phyloP scores from a whole-genome alignment of 37 sponge, comb jelly and placozoan species.

The Aplysina aerophoba region DNA sequence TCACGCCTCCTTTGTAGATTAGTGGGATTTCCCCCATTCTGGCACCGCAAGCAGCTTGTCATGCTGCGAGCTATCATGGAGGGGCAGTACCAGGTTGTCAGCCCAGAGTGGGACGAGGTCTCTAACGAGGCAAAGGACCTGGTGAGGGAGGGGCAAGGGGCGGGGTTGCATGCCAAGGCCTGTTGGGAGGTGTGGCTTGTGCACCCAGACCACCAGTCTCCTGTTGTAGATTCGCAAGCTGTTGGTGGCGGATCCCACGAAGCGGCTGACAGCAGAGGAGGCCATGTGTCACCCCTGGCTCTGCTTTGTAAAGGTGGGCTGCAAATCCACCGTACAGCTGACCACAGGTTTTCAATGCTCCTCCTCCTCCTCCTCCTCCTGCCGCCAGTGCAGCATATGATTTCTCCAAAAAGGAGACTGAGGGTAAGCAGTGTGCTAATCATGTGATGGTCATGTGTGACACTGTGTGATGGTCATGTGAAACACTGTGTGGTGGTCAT shows the following conservation, averaged over 20 bases:
- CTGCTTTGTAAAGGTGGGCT: slow-evolving; percentile 18
- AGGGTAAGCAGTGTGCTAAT: too few species aligned
- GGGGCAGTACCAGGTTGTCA: slow-evolving; percentile 83
- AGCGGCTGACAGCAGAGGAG: slow-evolving; percentile 69
- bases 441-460: too few species aligned
- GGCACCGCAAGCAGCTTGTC: slow-evolving; percentile 91
- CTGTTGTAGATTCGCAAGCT: slow-evolving; percentile 56
- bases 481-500: too few species aligned
- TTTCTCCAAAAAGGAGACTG: slow-evolving; percentile 43
- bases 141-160: slow-evolving; percentile 38
- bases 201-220: background rate
- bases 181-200: background rate
- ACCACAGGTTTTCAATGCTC: background rate
- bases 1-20: slow-evolving; percentile 55
- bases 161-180: background rate
- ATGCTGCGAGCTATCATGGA: slow-evolving; percentile 89
- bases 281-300: slow-evolving; percentile 75
- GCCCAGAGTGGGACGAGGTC: slow-evolving; percentile 92
- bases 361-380: background rate
- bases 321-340: background rate
- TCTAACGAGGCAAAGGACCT: slow-evolving; percentile 84
- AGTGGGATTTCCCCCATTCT: slow-evolving; percentile 93
- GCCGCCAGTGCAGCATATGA: background rate
- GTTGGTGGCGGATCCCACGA: slow-evolving; percentile 59
- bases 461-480: too few species aligned